A percentile compares a stretch with the other conserved stretches of the same genome.
phyloP scores from a whole-genome alignment of 2,113 vertebrate species.

The Coturnix japonica region DNA sequence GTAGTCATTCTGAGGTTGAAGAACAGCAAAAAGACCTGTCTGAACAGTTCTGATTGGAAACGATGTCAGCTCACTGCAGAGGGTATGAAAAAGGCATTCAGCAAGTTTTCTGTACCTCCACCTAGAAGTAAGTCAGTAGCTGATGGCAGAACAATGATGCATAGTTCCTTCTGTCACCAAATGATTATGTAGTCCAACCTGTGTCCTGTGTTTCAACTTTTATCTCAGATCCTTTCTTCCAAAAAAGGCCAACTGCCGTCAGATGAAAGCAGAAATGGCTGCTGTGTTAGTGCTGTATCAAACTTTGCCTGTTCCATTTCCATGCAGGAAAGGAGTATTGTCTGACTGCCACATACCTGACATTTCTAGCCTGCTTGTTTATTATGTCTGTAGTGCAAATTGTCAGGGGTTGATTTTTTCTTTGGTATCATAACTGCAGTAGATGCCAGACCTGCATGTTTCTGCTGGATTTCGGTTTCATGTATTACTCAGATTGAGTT shows the following conservation, averaged over 20 bases:
- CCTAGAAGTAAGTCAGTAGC: not conserved
- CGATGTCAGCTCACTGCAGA: not conserved
- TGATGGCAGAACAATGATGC: not conserved
- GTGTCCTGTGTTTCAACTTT: not conserved
- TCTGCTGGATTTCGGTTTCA: not conserved
- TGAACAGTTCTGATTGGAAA: not conserved
- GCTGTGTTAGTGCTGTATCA: not conserved
- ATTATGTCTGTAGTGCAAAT: not conserved
- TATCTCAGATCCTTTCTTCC: not conserved
- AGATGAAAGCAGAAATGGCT: not conserved
- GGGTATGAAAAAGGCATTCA: not conserved
- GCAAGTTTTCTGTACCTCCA: not conserved
- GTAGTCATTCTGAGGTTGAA: not conserved
- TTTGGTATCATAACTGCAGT: not conserved
- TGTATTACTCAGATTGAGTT: not conserved
- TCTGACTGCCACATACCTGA: not conserved
- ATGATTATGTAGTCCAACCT: not conserved
- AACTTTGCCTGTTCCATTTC: not conserved
- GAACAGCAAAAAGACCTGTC: not conserved
- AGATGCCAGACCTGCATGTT: not conserved
- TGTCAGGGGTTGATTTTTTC: not conserved
- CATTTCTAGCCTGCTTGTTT: not conserved
- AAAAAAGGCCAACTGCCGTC: not conserved
- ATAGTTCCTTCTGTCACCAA: not conserved
- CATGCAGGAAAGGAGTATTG: fast-evolving